These are phyloP conservation scores for Spea hammondii DNA, from an alignment of 2,797 vertebrate genomes.

Conservation along the genomic window DNA sequence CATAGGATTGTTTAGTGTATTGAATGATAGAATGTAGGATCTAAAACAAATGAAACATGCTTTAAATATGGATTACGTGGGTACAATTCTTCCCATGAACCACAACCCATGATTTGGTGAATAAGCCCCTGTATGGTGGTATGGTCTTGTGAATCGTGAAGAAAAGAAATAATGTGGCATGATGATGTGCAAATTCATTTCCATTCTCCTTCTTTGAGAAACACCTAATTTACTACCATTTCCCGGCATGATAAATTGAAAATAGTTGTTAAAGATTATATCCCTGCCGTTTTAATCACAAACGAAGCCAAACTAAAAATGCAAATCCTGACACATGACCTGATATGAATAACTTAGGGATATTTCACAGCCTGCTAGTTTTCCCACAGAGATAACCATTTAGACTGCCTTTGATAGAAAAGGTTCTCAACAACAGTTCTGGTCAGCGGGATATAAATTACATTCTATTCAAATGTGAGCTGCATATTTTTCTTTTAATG, in stretches of 20 bases:
- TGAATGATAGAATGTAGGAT: no score
- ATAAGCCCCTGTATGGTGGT: background rate
- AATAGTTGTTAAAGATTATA: slow-evolving; percentile 33
- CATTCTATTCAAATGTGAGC: slow-evolving; percentile 42
- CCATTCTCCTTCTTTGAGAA: background rate
- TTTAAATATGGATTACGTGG: no score
- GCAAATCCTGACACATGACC: slow-evolving; percentile 55
- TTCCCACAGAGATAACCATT: slow-evolving; percentile 55
- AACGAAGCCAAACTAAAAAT: slow-evolving; percentile 62
- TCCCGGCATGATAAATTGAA: background rate
- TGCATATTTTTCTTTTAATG: slow-evolving; percentile 43
- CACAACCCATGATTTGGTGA: no score
- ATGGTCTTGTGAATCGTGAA: background rate
- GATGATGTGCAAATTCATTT: slow-evolving; percentile 1
- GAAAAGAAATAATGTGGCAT: background rate
- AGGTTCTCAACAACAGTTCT: slow-evolving; percentile 53
- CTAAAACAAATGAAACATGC: no score
- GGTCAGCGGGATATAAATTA: slow-evolving; percentile 55
- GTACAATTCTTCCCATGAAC: no score
- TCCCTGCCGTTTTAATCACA: background rate
- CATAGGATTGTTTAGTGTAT: no score
- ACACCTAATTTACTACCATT: slow-evolving; percentile 18
- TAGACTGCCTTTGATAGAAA: slow-evolving; percentile 45
- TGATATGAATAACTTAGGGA: slow-evolving; percentile 51
- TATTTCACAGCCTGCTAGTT: slow-evolving; percentile 58